Evolutionary conservation across 2,888 invertebrate species (phyloP).

Genomic region (Caenorhabditis afra): DNA sequence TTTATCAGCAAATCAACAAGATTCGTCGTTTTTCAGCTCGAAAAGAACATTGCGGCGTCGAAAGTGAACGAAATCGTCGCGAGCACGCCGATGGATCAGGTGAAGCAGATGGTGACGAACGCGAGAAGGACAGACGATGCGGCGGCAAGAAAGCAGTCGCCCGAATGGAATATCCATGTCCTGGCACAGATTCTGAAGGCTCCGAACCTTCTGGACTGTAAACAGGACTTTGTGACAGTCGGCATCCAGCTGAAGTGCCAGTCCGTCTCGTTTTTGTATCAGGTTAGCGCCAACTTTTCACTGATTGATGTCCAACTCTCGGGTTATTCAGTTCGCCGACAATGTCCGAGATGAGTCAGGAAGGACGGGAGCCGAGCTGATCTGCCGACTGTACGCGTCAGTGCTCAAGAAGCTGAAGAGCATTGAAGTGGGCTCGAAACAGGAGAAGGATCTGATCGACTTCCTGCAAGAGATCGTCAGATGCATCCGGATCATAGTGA

Average conservation of each 20-base stretch:
- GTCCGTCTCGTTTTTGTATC: slow-evolving; percentile 43
- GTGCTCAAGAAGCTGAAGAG: slow-evolving; percentile 24
- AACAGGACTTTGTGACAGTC: slow-evolving; percentile 48
- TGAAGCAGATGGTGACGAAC: slow-evolving; percentile 38
- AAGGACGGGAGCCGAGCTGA: slow-evolving; percentile 47
- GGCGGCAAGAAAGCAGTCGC: slow-evolving; percentile 38
- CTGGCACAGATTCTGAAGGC: slow-evolving; percentile 36
- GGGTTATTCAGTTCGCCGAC: slow-evolving; percentile 40
- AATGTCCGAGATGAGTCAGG: slow-evolving; percentile 30
- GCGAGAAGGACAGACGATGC: slow-evolving; percentile 40
- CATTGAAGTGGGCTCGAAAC: slow-evolving; percentile 39
- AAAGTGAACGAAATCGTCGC: slow-evolving; percentile 36
- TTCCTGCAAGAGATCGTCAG: slow-evolving; percentile 62
- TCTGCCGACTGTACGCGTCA: slow-evolving; percentile 36
- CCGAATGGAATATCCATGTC: slow-evolving; percentile 24
- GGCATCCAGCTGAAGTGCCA: slow-evolving; percentile 50
- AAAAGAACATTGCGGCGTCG: slow-evolving; percentile 20
- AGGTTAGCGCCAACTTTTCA: slow-evolving; percentile 9
- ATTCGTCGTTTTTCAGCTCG: slow-evolving; percentile 29
- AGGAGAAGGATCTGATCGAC: slow-evolving; percentile 48
- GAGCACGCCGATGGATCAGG: slow-evolving; percentile 20
- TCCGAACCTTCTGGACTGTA: slow-evolving; percentile 46
- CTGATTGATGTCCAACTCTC: neutral
- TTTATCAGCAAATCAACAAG: neutral
- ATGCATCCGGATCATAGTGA: slow-evolving; percentile 63